Percentiles rank a stretch among this genome's conserved stretches.
phyloP scores from a whole-genome alignment of 1,140 invertebrate species.

The Octopus bimaculoides region DNA sequence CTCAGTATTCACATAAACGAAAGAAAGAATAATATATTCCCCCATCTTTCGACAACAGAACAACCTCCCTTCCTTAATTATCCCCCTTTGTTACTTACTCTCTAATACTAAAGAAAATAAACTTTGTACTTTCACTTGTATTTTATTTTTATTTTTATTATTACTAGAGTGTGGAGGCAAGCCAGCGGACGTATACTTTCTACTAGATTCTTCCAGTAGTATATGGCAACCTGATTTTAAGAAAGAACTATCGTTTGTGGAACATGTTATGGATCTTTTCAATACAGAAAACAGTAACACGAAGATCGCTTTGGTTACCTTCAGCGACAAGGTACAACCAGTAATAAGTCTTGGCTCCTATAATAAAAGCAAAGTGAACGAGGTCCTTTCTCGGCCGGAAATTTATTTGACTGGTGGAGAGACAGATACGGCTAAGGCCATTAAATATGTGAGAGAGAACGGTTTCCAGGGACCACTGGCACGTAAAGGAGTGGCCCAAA shows the following conservation, averaged over 20 bases:
- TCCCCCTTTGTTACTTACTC: too few species aligned
- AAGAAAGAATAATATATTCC: too few species aligned
- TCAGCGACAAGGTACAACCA: conserved; percentile 32
- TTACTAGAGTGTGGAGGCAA: conserved; percentile 44
- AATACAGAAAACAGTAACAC: conserved; percentile 29
- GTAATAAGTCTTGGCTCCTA: conserved; percentile 23
- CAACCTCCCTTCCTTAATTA: too few species aligned
- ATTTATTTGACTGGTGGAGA: conserved; percentile 21
- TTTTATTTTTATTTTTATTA: not conserved
- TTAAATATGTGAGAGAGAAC: conserved; percentile 27
- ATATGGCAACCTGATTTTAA: conserved; percentile 41
- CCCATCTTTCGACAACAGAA: too few species aligned
- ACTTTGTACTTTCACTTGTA: not conserved
- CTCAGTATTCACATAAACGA: too few species aligned
- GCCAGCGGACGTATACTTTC: conserved; percentile 46
- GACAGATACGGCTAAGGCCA: conserved; percentile 36
- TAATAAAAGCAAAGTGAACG: not conserved
- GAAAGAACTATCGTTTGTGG: conserved; percentile 38
- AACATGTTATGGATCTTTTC: conserved; percentile 38
- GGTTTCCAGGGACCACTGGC: conserved; percentile 26
- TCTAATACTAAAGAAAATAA: too few species aligned
- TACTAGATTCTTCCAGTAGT: conserved; percentile 46
- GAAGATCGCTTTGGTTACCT: conserved; percentile 35
- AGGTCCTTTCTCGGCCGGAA: not conserved
- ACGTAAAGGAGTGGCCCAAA: conserved; percentile 22